Conservation (phyloP, 2,888 invertebrate species). For the Unio pictorum region DNA sequence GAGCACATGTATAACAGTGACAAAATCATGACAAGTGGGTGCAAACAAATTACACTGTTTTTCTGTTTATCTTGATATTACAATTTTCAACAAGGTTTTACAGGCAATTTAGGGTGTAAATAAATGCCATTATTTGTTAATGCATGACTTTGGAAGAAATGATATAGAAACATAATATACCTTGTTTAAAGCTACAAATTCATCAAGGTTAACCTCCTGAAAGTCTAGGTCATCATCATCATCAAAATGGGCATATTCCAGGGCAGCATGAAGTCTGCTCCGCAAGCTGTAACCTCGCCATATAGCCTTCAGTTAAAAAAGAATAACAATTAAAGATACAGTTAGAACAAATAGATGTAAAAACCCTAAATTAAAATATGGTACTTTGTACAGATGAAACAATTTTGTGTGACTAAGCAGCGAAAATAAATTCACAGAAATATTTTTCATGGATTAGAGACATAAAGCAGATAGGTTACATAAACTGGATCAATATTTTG, state of each 20-base stretch:
- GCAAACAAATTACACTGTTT: neutral
- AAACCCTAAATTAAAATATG: neutral
- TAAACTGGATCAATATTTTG: too few species aligned
- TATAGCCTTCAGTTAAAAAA: slow-evolving; percentile 30
- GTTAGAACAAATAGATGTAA: neutral
- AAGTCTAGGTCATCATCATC: slow-evolving; percentile 47
- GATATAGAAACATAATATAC: slow-evolving; percentile 12
- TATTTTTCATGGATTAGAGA: neutral
- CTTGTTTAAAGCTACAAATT: slow-evolving; percentile 49
- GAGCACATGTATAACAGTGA: neutral
- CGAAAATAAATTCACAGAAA: neutral
- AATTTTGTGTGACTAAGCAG: too few species aligned
- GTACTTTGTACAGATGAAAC: neutral
- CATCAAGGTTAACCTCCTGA: slow-evolving; percentile 51
- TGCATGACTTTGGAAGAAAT: neutral
- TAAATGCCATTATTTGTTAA: neutral
- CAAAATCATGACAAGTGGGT: neutral
- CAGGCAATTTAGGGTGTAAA: too few species aligned
- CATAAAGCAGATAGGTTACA: too few species aligned
- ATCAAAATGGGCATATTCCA: slow-evolving; percentile 54
- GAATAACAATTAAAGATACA: slow-evolving; percentile 1
- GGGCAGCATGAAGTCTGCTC: slow-evolving; percentile 47
- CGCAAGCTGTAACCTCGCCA: slow-evolving; percentile 59
- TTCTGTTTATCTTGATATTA: too few species aligned
- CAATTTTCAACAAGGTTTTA: too few species aligned